Conservation (phyloP, 2,113 vertebrate genomes). For the Calyptomena viridis region DNA sequence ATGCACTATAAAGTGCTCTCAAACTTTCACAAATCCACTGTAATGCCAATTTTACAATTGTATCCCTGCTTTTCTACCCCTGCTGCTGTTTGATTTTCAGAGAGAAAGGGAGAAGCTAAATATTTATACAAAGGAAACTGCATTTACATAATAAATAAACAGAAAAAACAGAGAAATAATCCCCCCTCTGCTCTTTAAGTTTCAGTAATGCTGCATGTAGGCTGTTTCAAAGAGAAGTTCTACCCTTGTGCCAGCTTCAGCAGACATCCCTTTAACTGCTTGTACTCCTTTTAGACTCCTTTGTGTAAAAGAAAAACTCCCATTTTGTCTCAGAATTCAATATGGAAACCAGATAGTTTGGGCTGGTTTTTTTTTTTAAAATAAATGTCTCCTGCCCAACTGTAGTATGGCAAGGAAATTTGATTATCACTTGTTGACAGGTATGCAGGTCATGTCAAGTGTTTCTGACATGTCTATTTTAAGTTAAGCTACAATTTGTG, state of each 20-base stretch:
- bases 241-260: background rate
- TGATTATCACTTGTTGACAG: slow-evolving; percentile 67
- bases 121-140: slow-evolving; percentile 25
- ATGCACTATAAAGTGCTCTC: background rate
- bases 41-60: background rate
- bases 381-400: slow-evolving; percentile 11
- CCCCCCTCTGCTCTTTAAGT: background rate
- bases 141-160: slow-evolving; percentile 51
- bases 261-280: background rate
- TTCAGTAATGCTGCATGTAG: background rate
- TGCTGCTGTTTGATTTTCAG: slow-evolving; percentile 22
- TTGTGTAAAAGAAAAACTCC: background rate
- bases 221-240: background rate
- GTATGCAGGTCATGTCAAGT: slow-evolving; percentile 57
- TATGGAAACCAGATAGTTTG: background rate
- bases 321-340: background rate
- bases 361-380: background rate
- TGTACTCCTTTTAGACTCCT: background rate
- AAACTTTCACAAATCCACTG: background rate
- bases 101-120: slow-evolving; percentile 16
- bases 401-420: slow-evolving; percentile 50
- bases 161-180: slow-evolving; percentile 14
- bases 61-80: slow-evolving; percentile 1
- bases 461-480: slow-evolving; percentile 65
- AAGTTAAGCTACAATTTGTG: slow-evolving; percentile 36